Evolutionary conservation across 2,888 invertebrate species (phyloP), one percentile per base, ranked within the genome.

Genomic region (Drosophila maculinotata): DNA sequence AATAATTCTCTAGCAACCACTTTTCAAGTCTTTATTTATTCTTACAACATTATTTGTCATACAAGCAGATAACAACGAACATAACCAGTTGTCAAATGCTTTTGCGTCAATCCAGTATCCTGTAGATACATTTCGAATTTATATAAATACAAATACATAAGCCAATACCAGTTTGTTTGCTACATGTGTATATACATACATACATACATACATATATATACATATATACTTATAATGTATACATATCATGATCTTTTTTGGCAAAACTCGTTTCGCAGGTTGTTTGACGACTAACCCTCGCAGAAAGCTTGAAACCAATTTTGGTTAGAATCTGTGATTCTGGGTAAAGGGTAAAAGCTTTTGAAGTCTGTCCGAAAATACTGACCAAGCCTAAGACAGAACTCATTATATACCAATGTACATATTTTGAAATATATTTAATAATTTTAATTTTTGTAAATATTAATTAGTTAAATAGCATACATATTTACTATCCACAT

Each of bases 311-410:
- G n/a, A 14, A 39, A 25, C 17, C 31, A 41, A 54, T 41, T 44
- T 26, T 63, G 28, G 39, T 53, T 59, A 66, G 70, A 69, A 65
- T 59, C 25, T 31, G 10, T 31, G 10, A 28, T 23, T 7, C 9
- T 20, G 28, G 17, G 1, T 9, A 25, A 47, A 48, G 44, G 33
- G 30, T 39, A 42, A 53, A 57, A 26, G 26, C 39, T 42, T 33
- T 12, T 12, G 15, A 25, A 17, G 17, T 33, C 1, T 5, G 7
- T 9, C 1, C 4, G 33, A 65, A 70, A 80, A 63, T 75, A 89
- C 89, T 89, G 90, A 90, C 89, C 90, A 89, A 87, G 78, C 82
- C 78, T 84, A 90, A 89, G 86, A 60, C 64, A 62, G 54, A 73
- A 72, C 56, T 77, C 64, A 73, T 81, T 84, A 76, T 69, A 65